Percentiles rank a stretch among this genome's conserved stretches.
Evolutionary conservation across 2,888 invertebrate species (phyloP).

Genomic region (Drosophila anomalata): DNA sequence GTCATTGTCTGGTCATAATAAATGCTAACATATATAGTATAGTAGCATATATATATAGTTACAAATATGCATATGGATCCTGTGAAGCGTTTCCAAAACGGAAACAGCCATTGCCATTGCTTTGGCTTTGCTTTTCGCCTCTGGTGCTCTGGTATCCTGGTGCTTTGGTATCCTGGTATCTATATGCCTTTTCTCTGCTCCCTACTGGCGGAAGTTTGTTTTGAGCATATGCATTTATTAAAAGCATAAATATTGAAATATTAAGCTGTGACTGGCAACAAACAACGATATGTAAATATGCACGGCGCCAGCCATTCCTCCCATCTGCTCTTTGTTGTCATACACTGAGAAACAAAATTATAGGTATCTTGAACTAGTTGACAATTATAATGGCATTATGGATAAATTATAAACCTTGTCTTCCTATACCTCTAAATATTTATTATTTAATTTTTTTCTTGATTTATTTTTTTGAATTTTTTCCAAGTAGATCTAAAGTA

Average conservation of each 20-base stretch:
- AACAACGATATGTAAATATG: conserved; percentile 62
- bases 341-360: conserved; percentile 13
- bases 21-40: neutral
- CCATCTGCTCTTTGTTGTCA: conserved; percentile 4
- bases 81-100: conserved; percentile 46
- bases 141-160: neutral
- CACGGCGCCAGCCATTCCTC: conserved; percentile 12
- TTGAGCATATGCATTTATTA: conserved; percentile 76
- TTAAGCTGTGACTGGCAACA: conserved; percentile 75
- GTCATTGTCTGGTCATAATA: conserved; percentile 3
- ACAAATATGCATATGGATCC: conserved; percentile 21
- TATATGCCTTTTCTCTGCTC: conserved; percentile 7
- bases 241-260: conserved; percentile 78
- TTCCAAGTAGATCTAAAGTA: conserved; percentile 19
- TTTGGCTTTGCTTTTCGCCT: neutral
- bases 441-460: no score
- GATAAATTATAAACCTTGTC: no score
- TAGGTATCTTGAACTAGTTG: neutral
- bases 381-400: neutral
- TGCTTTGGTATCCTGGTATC: neutral
- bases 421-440: no score
- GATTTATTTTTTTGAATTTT: conserved; percentile 1
- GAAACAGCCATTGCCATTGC: conserved; percentile 47
- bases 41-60: no score
- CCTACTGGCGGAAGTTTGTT: conserved; percentile 68